Evolutionary conservation across 2,797 vertebrate species (phyloP).

Genomic region (Acridotheres tristis): DNA sequence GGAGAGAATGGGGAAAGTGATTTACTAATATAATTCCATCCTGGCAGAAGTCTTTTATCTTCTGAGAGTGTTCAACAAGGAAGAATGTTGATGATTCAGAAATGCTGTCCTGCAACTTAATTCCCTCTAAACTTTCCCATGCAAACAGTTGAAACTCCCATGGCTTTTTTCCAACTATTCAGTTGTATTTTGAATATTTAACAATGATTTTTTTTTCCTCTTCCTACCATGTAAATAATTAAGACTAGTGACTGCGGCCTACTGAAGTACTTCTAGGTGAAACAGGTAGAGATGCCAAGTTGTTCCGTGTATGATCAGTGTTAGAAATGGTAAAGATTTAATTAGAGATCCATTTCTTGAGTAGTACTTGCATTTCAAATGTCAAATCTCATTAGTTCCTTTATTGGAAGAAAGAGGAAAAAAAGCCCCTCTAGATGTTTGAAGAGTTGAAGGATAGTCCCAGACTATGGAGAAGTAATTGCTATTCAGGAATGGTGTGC

Average conservation of each 20-base stretch:
- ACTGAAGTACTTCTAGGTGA: neutral
- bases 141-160: neutral
- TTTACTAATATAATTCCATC: neutral
- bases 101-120: neutral
- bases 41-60: neutral
- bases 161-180: neutral
- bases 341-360: neutral
- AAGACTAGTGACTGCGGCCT: neutral
- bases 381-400: neutral
- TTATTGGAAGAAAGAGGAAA: neutral
- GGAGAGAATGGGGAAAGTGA: neutral
- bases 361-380: neutral
- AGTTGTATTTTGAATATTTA: conserved; percentile 3
- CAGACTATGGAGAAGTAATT: neutral
- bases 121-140: neutral
- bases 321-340: neutral
- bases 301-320: neutral
- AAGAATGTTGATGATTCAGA: neutral
- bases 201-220: neutral
- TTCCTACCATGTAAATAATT: conserved; percentile 5
- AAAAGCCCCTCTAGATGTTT: neutral
- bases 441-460: neutral
- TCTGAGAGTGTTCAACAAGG: neutral
- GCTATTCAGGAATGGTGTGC: neutral
- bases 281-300: neutral